These are phyloP conservation scores for Riparia riparia DNA, from an alignment of 2,113 vertebrate species.

Conservation along the genomic window DNA sequence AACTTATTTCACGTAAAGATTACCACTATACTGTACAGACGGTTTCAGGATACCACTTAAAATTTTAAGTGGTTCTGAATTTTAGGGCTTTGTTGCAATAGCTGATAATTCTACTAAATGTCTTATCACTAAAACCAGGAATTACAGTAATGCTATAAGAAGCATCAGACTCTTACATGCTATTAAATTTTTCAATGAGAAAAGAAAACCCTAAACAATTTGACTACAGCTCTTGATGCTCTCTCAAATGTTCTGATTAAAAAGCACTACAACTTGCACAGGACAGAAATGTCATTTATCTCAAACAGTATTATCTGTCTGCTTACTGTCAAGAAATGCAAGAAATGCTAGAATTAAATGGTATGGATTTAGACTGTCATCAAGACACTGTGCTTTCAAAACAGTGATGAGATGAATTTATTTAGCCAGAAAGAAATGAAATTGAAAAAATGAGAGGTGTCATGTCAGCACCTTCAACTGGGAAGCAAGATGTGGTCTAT, in stretches of 20 bases:
- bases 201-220: background rate
- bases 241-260: background rate
- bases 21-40: background rate
- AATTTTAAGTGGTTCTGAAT: background rate
- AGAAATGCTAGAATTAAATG: slow-evolving; percentile 23
- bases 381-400: background rate
- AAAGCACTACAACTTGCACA: background rate
- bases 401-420: background rate
- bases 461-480: slow-evolving; percentile 5
- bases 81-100: slow-evolving; percentile 11
- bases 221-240: background rate
- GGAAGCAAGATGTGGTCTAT: slow-evolving; percentile 10
- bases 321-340: background rate
- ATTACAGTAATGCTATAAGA: background rate
- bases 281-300: slow-evolving; percentile 16
- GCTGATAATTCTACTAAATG: background rate
- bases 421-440: slow-evolving; percentile 14
- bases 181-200: background rate
- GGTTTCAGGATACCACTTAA: background rate
- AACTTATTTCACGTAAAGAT: background rate
- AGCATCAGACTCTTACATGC: accelerated
- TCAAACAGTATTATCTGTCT: slow-evolving; percentile 21
- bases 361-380: slow-evolving; percentile 7
- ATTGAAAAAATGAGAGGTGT: background rate
- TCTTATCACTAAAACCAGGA: background rate